Evolutionary conservation across 1,140 invertebrate genomes (phyloP).

Genomic region (Anoplophora glabripennis): DNA sequence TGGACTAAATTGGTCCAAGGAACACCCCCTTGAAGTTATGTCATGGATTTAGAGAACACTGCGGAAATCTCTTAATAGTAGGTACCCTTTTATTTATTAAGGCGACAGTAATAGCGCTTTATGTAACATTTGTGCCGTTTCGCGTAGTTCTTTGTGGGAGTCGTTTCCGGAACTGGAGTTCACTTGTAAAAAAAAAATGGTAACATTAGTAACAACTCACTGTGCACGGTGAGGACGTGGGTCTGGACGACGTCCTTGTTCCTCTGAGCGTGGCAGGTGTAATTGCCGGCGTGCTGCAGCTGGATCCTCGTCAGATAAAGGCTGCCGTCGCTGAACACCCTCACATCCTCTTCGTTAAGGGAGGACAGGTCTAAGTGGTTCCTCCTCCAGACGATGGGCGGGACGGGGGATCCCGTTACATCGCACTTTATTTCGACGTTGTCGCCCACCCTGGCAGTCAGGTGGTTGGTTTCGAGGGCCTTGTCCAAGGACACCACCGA

Average conservation of each 20-base stretch:
- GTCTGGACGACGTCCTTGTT: conserved; percentile 75
- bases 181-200: no score
- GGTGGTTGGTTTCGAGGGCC: conserved; percentile 67
- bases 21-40: no score
- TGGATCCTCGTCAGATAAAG: conserved; percentile 74
- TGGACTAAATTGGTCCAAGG: no score
- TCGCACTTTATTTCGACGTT: conserved; percentile 81
- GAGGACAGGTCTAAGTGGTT: conserved; percentile 65
- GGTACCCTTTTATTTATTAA: no score
- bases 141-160: no score
- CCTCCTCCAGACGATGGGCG: conserved; percentile 71
- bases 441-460: conserved; percentile 69
- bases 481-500: conserved; percentile 73
- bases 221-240: conserved; percentile 72
- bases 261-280: conserved; percentile 73
- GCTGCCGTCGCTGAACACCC: conserved; percentile 71
- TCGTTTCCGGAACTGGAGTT: no score
- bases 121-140: no score
- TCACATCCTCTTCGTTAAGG: conserved; percentile 63
- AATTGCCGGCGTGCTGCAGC: conserved; percentile 76
- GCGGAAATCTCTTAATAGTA: no score
- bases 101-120: no score
- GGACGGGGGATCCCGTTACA: conserved; percentile 66
- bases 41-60: no score
- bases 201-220: conserved; percentile 56